A percentile compares a stretch with the other conserved stretches of the same genome.
Conservation (phyloP, 1,140 invertebrate species). For the Aphelenchoides fujianensis region DNA sequence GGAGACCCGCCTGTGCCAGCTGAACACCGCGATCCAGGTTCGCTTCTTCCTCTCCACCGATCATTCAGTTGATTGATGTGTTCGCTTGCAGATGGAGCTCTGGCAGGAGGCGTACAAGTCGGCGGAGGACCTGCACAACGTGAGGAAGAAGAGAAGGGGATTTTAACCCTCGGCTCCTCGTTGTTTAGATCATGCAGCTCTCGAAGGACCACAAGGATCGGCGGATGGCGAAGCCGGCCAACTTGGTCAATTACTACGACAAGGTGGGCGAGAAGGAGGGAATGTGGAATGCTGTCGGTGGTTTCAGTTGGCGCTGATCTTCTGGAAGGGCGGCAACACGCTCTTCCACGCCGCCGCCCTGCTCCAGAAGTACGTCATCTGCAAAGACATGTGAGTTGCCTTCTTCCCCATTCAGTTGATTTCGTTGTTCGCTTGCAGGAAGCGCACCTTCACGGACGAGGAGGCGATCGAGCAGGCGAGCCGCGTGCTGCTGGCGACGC, state of each 20-base stretch:
- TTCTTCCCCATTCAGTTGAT: too few relatives aligned
- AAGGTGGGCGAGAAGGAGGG: constrained; percentile 71
- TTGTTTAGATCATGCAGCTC: constrained; percentile 59
- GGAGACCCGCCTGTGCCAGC: constrained; percentile 86
- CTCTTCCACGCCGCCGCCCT: constrained; percentile 95
- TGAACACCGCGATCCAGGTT: constrained; percentile 91
- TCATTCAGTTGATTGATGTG: too few relatives aligned
- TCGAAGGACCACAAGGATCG: constrained; percentile 61
- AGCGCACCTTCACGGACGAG: constrained; percentile 56
- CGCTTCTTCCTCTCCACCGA: too few relatives aligned
- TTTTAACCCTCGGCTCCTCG: not conserved
- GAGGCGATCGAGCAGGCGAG: constrained; percentile 61
- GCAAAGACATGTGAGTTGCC: constrained; percentile 45
- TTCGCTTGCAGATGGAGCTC: constrained; percentile 98
- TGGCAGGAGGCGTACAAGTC: constrained; percentile 74
- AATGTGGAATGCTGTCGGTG: constrained; percentile 94
- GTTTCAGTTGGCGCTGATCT: constrained; percentile 94
- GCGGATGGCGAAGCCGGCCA: constrained; percentile 57
- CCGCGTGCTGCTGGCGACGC: constrained; percentile 55
- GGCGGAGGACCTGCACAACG: constrained; percentile 59
- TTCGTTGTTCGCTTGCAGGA: constrained; percentile 47
- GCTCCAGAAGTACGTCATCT: constrained; percentile 68
- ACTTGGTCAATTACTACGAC: constrained; percentile 61
- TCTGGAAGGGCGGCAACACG: constrained; percentile 96
- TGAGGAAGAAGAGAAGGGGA: not conserved